phyloP scores from a whole-genome alignment of 2,888 invertebrate genomes.

The Melanostoma mellinum region DNA sequence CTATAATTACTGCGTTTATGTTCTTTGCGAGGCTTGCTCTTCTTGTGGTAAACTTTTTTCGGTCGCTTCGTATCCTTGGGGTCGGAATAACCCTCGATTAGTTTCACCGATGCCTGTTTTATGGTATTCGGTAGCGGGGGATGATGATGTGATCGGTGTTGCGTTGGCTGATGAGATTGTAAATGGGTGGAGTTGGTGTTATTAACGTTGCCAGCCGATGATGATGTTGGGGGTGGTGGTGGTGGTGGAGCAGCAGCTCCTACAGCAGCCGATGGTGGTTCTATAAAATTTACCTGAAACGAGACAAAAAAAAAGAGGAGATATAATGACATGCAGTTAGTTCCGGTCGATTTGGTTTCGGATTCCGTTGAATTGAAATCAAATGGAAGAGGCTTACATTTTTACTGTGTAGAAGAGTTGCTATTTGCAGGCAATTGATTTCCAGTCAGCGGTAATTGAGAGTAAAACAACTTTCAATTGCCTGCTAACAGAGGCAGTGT shows the following conservation, averaged over 20 bases:
- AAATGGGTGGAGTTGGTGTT: slow-evolving; percentile 74
- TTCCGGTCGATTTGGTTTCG: slow-evolving; percentile 43
- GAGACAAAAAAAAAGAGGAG: slow-evolving; percentile 13
- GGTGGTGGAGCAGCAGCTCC: slow-evolving; percentile 72
- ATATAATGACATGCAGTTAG: slow-evolving; percentile 51
- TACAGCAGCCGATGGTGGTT: slow-evolving; percentile 73
- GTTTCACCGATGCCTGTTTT: slow-evolving; percentile 80
- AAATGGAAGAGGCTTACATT: slow-evolving; percentile 1
- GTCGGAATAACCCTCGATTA: slow-evolving; percentile 82
- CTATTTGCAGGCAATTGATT: slow-evolving; percentile 49
- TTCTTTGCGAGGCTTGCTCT: slow-evolving; percentile 78
- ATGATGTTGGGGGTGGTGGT: slow-evolving; percentile 76
- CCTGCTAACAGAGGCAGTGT: slow-evolving; percentile 3
- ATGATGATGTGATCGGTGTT: slow-evolving; percentile 74
- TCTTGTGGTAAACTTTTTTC: slow-evolving; percentile 81
- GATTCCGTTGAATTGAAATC: slow-evolving; percentile 31
- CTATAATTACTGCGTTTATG: slow-evolving; percentile 80
- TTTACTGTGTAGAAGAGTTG: neutral
- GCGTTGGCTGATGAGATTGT: slow-evolving; percentile 77
- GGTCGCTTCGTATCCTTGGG: slow-evolving; percentile 81
- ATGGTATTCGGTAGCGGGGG: slow-evolving; percentile 79
- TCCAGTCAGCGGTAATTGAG: slow-evolving; percentile 19
- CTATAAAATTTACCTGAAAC: slow-evolving; percentile 75
- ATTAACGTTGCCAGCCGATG: slow-evolving; percentile 62
- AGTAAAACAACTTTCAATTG: slow-evolving; percentile 11